Evolutionary conservation across 2,888 invertebrate genomes (phyloP).

Genomic region (Liopterus haemorrhoidalis): DNA sequence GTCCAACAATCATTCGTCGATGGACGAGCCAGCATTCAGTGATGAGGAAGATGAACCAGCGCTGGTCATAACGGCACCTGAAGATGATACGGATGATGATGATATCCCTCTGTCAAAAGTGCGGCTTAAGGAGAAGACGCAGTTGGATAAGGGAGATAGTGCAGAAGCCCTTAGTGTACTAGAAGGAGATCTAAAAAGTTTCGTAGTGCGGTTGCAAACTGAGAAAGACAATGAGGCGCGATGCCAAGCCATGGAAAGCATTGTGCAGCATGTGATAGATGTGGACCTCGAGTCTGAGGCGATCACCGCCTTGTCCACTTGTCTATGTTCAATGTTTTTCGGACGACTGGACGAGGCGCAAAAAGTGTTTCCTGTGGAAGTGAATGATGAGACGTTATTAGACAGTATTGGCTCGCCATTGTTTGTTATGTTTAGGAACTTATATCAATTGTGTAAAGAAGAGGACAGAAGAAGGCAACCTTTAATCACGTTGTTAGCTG

Average conservation of each 20-base stretch:
- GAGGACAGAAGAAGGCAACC: constrained; percentile 73
- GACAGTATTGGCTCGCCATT: constrained; percentile 73
- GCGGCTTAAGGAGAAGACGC: constrained; percentile 53
- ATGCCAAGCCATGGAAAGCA: constrained; percentile 60
- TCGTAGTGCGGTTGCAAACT: constrained; percentile 52
- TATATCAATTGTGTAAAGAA: constrained; percentile 63
- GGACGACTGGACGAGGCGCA: constrained; percentile 46
- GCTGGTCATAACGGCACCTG: constrained; percentile 43
- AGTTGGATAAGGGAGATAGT: constrained; percentile 40
- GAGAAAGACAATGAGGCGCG: constrained; percentile 55
- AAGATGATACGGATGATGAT: constrained; percentile 66
- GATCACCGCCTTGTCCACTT: constrained; percentile 52
- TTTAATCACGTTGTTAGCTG: constrained; percentile 70
- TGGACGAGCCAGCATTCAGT: constrained; percentile 72
- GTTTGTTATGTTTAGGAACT: constrained; percentile 80
- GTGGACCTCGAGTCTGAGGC: constrained; percentile 58
- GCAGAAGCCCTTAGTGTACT: constrained; percentile 46
- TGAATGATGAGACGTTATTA: constrained; percentile 58
- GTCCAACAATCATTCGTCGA: constrained; percentile 47
- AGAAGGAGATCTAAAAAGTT: constrained; percentile 52
- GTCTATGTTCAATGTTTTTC: constrained; percentile 52
- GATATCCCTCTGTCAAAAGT: constrained; percentile 75
- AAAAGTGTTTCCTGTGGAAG: constrained; percentile 49
- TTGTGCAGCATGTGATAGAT: constrained; percentile 57
- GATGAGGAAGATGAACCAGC: constrained; percentile 73